A percentile compares a stretch with the other conserved stretches of the same genome.
Conservation (phyloP, 2,113 vertebrate genomes). For the Bubalus kerabau region DNA sequence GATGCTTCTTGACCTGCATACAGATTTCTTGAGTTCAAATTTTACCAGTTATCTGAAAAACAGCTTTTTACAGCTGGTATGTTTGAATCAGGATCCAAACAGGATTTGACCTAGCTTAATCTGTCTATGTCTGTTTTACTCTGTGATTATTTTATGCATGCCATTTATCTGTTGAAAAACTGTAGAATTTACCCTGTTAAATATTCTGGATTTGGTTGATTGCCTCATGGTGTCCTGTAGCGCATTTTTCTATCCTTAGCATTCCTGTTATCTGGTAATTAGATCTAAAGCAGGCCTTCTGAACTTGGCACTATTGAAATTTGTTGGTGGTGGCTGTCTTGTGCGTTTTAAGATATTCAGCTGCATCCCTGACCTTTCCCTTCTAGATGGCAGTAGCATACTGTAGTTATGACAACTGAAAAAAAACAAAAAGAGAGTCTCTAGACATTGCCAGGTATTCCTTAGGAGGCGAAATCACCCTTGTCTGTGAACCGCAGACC, state of each 20-base stretch:
- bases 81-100: neutral
- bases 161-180: neutral
- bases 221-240: neutral
- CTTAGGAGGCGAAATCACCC: neutral
- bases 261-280: neutral
- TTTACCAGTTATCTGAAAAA: neutral
- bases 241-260: neutral
- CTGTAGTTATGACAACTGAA: neutral
- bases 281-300: neutral
- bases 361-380: fast-evolving
- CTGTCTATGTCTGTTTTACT: neutral
- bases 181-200: no score
- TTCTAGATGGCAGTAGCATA: neutral
- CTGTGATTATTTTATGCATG: neutral
- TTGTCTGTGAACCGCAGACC: no score
- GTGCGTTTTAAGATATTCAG: neutral
- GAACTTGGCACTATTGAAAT: neutral
- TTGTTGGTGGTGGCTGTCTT: no score
- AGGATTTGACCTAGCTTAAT: neutral
- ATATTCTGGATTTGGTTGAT: neutral
- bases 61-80: neutral
- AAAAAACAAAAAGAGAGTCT: fast-evolving
- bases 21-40: neutral
- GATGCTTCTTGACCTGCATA: neutral
- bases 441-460: neutral